These are phyloP conservation scores for Pipistrellus kuhlii DNA, from an alignment of 2,797 vertebrate species.

Conservation along the genomic window DNA sequence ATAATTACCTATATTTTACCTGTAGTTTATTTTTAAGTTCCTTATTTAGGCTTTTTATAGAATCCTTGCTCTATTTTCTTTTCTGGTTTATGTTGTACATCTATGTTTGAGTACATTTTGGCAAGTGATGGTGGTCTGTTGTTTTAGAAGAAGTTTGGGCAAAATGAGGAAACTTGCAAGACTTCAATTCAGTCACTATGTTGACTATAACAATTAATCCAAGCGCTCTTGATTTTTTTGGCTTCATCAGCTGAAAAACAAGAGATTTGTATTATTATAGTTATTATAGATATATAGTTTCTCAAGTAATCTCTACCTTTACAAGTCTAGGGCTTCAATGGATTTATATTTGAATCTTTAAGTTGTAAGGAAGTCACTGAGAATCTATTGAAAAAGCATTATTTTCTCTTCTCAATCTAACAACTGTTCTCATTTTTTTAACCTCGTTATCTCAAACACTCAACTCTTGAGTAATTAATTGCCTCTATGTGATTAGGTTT, in stretches of 20 bases:
- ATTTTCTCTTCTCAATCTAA: background rate
- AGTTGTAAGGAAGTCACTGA: background rate
- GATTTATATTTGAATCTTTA: constrained; percentile 10
- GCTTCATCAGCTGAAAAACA: background rate
- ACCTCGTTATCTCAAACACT: background rate
- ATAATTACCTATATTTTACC: constrained; percentile 17
- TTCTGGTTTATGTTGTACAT: background rate
- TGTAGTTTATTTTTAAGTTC: background rate
- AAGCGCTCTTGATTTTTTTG: background rate
- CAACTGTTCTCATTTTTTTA: background rate
- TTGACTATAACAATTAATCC: background rate
- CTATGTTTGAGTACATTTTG: background rate
- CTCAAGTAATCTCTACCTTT: background rate
- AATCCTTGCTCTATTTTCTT: background rate
- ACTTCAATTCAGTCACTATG: background rate
- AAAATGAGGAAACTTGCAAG: background rate
- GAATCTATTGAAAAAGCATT: background rate
- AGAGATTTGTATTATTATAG: background rate
- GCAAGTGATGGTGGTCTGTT: background rate
- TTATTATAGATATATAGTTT: no score
- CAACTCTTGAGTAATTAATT: background rate
- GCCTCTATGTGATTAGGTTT: background rate
- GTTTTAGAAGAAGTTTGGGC: background rate
- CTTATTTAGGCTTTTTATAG: background rate
- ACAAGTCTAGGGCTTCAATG: background rate